phyloP scores from a whole-genome alignment of 2,797 vertebrate genomes.

The Sebastes diaconus region DNA sequence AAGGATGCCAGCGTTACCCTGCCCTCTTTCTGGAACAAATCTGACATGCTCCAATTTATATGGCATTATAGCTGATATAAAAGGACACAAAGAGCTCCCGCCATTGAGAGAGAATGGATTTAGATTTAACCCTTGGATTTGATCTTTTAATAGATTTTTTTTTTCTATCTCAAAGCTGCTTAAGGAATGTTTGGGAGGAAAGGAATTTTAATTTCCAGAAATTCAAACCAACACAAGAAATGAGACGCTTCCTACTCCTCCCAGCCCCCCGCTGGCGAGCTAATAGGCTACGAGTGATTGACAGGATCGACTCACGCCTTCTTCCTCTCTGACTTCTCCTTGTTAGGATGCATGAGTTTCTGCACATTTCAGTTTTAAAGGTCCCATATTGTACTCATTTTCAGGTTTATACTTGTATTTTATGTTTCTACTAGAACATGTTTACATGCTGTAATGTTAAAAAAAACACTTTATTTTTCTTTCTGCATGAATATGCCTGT shows the following conservation, averaged over 20 bases:
- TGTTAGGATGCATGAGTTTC: conserved; percentile 23
- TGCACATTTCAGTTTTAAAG: conserved; percentile 23
- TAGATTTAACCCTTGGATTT: not conserved
- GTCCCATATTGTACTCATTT: no score
- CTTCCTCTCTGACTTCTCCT: conserved; percentile 16
- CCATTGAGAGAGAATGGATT: not conserved
- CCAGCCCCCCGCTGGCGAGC: conserved; percentile 23
- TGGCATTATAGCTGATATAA: conserved; percentile 4
- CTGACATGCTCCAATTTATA: conserved; percentile 28
- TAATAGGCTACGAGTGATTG: conserved; percentile 45
- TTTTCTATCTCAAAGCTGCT: not conserved
- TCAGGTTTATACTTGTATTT: no score
- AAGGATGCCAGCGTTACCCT: conserved; percentile 15
- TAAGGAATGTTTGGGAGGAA: conserved; percentile 5
- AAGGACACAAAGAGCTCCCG: conserved; percentile 2
- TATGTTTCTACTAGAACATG: no score
- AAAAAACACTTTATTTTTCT: no score
- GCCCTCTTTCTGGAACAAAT: conserved; percentile 22
- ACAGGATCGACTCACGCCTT: conserved; percentile 37
- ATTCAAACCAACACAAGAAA: conserved; percentile 31
- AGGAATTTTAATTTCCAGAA: conserved; percentile 41
- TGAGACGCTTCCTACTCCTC: not conserved
- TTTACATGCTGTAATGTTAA: no score
- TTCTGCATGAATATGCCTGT: no score
- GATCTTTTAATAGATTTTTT: not conserved